Evolutionary conservation across 2,888 invertebrate genomes (phyloP), one percentile per base, ranked within the genome.

Genomic region (Drosophila meridionalis): DNA sequence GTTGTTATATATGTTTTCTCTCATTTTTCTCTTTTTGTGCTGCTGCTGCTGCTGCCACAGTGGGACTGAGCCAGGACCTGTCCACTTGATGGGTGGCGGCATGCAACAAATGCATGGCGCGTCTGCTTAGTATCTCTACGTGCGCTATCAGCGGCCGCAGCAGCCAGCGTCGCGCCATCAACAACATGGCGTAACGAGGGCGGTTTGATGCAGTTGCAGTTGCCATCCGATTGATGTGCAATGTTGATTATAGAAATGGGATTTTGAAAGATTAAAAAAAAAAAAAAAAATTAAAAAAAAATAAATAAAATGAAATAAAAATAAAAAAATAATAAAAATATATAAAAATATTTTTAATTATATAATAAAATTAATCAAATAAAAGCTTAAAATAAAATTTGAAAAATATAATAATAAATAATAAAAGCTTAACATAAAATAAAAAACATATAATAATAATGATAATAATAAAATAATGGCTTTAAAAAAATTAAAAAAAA

Each of bases 51-150:
- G 50, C 26, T 47, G 20, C 20, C 20, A 20, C 20, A 20, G 56
- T 6, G 50, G n/a, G 26, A 14, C 52, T 50, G 32, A 28, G 67
- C 43, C 28, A 57, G 53, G 48, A 59, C 42, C 57, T 61, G 60
- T 65, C 50, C 64, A 64, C 72, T 63, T 78, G 55, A 62, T 69
- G 52, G 52, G 55, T 62, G 69, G 77, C 63, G 66, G 77, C 66
- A 64, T 77, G 78, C 77, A 77, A 78, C 78, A 77, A 77, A 78
- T 78, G 77, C 77, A 73, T n/a, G 65, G 53, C 34, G 52, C 61
- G 53, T 52, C 64, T 64, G 59, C 34, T 65, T 38, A 59, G 52
- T 69, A 60, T 50, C 63, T 34, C 57, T 74, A 78, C 79, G 79
- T 79, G 79, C 36, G 62, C 78, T 74, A 74, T 78, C 77, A 61